Conservation (phyloP, 2,113 vertebrate genomes). For the Elaphurus davidianus region DNA sequence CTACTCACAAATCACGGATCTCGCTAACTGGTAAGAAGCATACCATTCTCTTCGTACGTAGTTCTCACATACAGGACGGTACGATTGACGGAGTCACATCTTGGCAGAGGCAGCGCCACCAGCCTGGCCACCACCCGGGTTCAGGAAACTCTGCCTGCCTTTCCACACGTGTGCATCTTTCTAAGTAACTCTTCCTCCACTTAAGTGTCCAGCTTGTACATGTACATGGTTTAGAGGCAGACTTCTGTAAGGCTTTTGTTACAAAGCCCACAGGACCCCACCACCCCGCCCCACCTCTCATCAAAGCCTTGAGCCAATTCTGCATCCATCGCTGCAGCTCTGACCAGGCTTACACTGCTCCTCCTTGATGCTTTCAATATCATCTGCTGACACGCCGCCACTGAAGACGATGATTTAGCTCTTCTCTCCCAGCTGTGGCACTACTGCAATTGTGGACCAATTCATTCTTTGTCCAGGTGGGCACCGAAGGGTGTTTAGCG, state of each 20-base stretch:
- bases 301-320: accelerated
- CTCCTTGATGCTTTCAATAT: accelerated
- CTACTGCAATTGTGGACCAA: accelerated
- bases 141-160: not conserved
- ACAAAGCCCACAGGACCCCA: accelerated
- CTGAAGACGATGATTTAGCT: accelerated
- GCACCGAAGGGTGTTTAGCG: accelerated
- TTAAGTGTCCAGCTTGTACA: not conserved
- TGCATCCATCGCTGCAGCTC: accelerated
- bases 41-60: accelerated
- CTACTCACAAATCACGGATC: not conserved
- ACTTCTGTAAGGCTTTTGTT: not conserved
- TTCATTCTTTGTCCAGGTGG: accelerated
- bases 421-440: accelerated
- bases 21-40: too few species aligned
- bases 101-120: not conserved
- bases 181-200: not conserved
- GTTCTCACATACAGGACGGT: accelerated
- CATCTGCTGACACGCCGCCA: not conserved
- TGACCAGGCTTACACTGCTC: accelerated
- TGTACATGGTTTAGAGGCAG: not conserved
- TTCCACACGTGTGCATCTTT: not conserved
- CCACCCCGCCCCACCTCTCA: not conserved
- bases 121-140: accelerated
- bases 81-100: not conserved